Percentiles rank a stretch among this genome's conserved stretches.
phyloP scores from a whole-genome alignment of 2,113 vertebrate genomes.

The Epinephelus fuscoguttatus region DNA sequence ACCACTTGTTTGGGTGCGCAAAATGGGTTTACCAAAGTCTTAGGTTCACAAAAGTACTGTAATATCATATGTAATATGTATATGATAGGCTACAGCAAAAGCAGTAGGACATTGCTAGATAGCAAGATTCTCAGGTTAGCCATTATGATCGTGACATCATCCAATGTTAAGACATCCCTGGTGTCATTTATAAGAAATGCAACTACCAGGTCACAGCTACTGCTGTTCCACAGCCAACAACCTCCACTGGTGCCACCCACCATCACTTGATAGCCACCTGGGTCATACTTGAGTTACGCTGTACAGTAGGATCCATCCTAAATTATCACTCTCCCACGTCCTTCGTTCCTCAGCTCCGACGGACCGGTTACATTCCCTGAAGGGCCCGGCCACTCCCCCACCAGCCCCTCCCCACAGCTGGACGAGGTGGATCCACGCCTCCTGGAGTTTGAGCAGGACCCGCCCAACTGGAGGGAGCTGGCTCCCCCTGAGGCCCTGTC shows the following conservation, averaged over 20 bases:
- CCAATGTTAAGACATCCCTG: neutral
- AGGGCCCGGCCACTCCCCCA: constrained; percentile 71
- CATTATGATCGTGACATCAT: constrained; percentile 15
- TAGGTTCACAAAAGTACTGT: no score
- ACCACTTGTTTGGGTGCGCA: no score
- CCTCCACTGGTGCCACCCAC: neutral
- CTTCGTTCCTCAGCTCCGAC: constrained; percentile 80
- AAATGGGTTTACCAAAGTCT: no score
- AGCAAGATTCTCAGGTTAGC: no score
- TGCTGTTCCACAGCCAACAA: constrained; percentile 3
- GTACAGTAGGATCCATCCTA: neutral
- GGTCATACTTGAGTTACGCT: neutral
- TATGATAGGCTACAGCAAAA: neutral
- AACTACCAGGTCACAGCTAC: constrained; percentile 7
- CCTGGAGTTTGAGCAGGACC: constrained; percentile 89
- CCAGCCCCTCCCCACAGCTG: constrained; percentile 78
- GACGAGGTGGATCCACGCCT: constrained; percentile 89
- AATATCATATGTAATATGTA: neutral
- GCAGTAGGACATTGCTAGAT: neutral
- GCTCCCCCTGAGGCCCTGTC: constrained; percentile 81
- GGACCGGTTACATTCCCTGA: constrained; percentile 65
- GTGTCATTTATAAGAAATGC: constrained; percentile 22
- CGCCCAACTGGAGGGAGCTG: constrained; percentile 90
- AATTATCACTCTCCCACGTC: neutral
- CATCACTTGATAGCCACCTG: constrained; percentile 6